Evolutionary conservation across 2,113 vertebrate species (phyloP), one percentile per base, ranked within the genome.

Genomic region (Haemorhous mexicanus): DNA sequence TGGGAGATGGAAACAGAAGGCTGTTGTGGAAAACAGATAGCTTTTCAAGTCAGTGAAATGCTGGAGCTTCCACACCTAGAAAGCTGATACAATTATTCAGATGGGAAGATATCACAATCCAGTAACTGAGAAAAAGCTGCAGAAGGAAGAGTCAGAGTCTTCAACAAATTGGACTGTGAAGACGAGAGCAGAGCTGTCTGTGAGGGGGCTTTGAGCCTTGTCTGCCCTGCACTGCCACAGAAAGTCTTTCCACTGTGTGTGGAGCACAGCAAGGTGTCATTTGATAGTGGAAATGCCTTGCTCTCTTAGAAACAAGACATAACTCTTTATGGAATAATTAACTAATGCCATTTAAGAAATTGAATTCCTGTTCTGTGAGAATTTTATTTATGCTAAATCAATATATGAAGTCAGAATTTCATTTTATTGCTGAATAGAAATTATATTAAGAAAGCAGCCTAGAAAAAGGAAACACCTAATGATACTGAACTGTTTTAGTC

Each of bases 341-440:
- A 94, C 85, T 90, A 88, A 72, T 61, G 37, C 64, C 87, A 90
- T 90, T 94, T 93, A 92, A 94, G 76, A 90, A 94, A 97, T 63
- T 93, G 92, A 88, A 86, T 95, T 92, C 76, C 82, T 93, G 64
- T 93, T 95, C 79, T 3, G 4, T 21, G 35, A 67, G 47, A 89
- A 91, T 87, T 96, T 95, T 93, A 95, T 97, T 96, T 91, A 96
- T 87, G 84, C 8, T 95, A 93, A 96, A 95, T 95, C 95, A 94
- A 95, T 95, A 94, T 10, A 73, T 88, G 79, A 95, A 93, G 82
- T 94, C 92, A 95, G 92, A 95, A 93, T 93, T 84, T 88, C 46
- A 77, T 86, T 80, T 89, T 82, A 84, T 64, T 81, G 44, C 35
- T 84, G 69, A 59, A 91, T n/a, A 84, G 69, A 94, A 87, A 87